These are phyloP conservation scores for Tachysurus fulvidraco DNA, from an alignment of 2,113 vertebrate genomes.

Conservation along the genomic window DNA sequence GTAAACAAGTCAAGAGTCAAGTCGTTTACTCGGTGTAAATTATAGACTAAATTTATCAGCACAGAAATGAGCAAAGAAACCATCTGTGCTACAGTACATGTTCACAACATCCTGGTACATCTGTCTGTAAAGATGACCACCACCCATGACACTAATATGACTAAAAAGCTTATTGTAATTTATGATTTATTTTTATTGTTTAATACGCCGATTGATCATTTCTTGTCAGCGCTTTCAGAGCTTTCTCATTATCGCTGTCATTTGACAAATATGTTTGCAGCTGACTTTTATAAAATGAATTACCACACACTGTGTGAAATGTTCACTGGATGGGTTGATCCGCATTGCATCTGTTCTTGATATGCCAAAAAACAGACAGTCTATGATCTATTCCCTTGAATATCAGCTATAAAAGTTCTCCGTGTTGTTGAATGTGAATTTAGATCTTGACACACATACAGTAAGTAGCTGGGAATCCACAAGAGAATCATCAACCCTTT, in stretches of 20 bases:
- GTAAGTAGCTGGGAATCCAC: background rate
- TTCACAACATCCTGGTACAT: background rate
- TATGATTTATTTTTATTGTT: background rate
- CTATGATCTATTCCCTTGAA: background rate
- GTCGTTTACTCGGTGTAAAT: constrained; percentile 16
- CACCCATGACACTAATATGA: background rate
- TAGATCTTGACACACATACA: background rate
- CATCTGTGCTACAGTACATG: constrained; percentile 33
- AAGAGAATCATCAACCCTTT: background rate
- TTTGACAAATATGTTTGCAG: background rate
- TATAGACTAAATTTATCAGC: constrained; percentile 2
- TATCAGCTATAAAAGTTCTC: background rate
- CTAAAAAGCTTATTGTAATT: background rate
- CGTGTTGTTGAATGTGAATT: background rate
- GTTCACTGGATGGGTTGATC: background rate
- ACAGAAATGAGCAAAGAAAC: constrained; percentile 24
- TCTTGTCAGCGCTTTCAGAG: constrained; percentile 9
- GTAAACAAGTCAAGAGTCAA: background rate
- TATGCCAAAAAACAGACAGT: background rate
- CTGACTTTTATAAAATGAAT: background rate
- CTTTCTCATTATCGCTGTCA: background rate
- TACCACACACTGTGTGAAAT: background rate
- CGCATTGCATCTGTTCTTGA: background rate
- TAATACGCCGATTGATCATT: background rate
- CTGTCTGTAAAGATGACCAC: background rate